phyloP scores from a whole-genome alignment of 2,888 invertebrate genomes.

The Dasysyrphus tricinctus region DNA sequence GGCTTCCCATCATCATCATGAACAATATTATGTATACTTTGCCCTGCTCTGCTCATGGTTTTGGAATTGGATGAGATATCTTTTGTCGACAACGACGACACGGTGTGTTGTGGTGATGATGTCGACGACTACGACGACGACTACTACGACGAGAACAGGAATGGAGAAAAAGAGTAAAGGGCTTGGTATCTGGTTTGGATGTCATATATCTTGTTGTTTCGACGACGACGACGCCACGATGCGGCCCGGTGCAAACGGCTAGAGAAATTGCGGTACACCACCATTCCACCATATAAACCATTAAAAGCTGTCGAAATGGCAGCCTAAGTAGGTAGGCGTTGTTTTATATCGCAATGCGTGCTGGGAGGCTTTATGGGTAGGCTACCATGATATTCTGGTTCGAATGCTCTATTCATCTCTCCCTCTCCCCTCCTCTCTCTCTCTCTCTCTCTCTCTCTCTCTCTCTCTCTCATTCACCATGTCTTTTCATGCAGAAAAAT shows the following conservation, averaged over 20 bases:
- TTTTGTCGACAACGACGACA: slow-evolving; percentile 19
- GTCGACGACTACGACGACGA: not conserved
- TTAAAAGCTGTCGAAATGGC: slow-evolving; percentile 69
- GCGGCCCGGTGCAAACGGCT: slow-evolving; percentile 22
- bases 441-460: too few relatives aligned
- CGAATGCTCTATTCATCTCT: not conserved
- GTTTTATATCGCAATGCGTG: slow-evolving; percentile 48
- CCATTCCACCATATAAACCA: slow-evolving; percentile 49
- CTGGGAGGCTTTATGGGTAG: slow-evolving; percentile 29
- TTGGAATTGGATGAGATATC: slow-evolving; percentile 60
- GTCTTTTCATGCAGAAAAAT: not conserved
- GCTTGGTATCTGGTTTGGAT: slow-evolving; percentile 64
- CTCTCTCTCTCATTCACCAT: not conserved
- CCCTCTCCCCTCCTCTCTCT: not conserved
- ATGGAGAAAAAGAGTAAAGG: slow-evolving; percentile 27
- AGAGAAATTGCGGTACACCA: slow-evolving; percentile 65
- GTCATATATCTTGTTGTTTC: slow-evolving; percentile 63
- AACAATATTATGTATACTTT: slow-evolving; percentile 25
- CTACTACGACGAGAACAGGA: slow-evolving; percentile 20
- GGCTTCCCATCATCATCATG: slow-evolving; percentile 56
- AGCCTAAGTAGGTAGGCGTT: slow-evolving; percentile 62
- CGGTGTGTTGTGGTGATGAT: slow-evolving; percentile 29
- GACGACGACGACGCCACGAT: not conserved
- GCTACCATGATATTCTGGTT: slow-evolving; percentile 26
- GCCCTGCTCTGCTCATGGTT: slow-evolving; percentile 44